Evolutionary conservation across 2,888 invertebrate genomes (phyloP).

Genomic region (Dasypogon diadema): DNA sequence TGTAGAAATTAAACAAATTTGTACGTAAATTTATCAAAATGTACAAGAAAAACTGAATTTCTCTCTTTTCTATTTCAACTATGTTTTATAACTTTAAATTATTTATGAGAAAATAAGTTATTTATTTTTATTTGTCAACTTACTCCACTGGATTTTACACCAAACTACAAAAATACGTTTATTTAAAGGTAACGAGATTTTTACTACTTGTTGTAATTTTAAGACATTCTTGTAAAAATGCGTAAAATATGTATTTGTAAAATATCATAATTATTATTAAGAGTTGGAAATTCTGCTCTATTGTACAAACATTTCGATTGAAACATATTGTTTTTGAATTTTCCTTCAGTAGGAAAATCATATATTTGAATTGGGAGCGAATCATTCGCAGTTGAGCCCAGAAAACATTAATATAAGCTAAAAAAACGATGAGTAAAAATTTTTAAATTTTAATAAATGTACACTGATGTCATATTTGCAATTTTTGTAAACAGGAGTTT

Average conservation of each 20-base stretch:
- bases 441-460: too few relatives aligned
- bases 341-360: too few relatives aligned
- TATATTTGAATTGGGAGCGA: too few relatives aligned
- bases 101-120: constrained; percentile 16
- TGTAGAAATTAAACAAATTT: not conserved
- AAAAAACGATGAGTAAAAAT: too few relatives aligned
- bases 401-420: too few relatives aligned
- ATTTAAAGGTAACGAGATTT: constrained; percentile 10
- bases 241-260: constrained; percentile 1
- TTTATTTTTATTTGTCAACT: constrained; percentile 24
- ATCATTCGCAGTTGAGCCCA: too few relatives aligned
- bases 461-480: too few relatives aligned
- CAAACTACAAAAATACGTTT: constrained; percentile 18
- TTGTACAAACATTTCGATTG: constrained; percentile 30
- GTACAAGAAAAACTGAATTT: not conserved
- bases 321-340: not conserved
- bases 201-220: constrained; percentile 37
- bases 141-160: constrained; percentile 7
- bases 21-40: not conserved
- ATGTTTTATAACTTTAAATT: not conserved
- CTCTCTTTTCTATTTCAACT: not conserved
- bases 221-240: constrained; percentile 34
- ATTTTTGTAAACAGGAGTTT: too few relatives aligned
- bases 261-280: constrained; percentile 14
- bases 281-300: not conserved